Conservation (phyloP, 2,888 invertebrate species). For the Cheilosia vernalis region DNA sequence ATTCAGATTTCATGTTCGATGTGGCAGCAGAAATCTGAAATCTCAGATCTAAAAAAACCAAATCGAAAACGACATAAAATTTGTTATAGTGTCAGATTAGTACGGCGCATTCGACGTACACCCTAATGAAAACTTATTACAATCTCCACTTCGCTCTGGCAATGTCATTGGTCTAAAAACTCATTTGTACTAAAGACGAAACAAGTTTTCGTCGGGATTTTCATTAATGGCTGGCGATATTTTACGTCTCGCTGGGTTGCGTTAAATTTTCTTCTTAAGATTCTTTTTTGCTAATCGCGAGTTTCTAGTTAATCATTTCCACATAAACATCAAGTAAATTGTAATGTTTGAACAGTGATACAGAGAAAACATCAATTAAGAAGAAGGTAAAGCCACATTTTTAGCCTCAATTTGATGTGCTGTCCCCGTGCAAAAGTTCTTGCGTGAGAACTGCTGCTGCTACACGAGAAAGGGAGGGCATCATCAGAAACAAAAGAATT, state of each 20-base stretch:
- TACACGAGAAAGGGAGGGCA: conserved; percentile 68
- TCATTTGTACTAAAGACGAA: conserved; percentile 56
- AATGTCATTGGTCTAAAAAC: conserved; percentile 30
- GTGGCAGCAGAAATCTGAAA: too few relatives aligned
- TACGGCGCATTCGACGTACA: too few relatives aligned
- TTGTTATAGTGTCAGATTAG: too few relatives aligned
- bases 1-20: too few relatives aligned
- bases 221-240: conserved; percentile 74
- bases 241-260: conserved; percentile 68
- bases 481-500: conserved; percentile 70
- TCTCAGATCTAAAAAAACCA: too few relatives aligned
- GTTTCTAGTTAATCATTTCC: conserved; percentile 36
- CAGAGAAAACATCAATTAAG: conserved; percentile 17
- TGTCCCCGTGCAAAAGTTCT: conserved; percentile 48
- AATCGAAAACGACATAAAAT: too few relatives aligned
- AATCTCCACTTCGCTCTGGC: conserved; percentile 5
- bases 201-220: conserved; percentile 71
- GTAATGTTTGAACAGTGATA: conserved; percentile 63
- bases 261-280: conserved; percentile 58
- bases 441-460: conserved; percentile 56
- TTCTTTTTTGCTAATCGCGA: conserved; percentile 59
- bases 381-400: conserved; percentile 64
- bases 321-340: conserved; percentile 41
- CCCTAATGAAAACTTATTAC: too few relatives aligned
- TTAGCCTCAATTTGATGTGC: conserved; percentile 15